Evolutionary conservation across 2,888 invertebrate species (phyloP).

Genomic region (Bombylius discolor): DNA sequence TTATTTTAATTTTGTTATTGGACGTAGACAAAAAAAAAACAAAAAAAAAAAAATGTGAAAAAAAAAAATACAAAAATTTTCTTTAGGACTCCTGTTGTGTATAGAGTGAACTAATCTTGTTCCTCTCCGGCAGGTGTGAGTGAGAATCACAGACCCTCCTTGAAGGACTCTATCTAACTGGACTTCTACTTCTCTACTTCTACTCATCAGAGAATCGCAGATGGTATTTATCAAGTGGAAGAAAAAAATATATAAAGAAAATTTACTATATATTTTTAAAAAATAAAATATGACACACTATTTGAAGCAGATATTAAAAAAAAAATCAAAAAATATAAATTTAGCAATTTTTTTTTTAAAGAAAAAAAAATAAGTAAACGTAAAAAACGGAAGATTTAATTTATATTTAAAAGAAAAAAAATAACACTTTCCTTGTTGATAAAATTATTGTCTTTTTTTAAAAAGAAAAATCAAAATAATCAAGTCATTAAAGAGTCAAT

Average conservation of each 20-base stretch:
- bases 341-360: no score
- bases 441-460: no score
- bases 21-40: not conserved
- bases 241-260: not conserved
- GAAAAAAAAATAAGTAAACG: no score
- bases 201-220: slow-evolving; percentile 15
- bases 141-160: slow-evolving; percentile 22
- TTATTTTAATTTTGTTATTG: no score
- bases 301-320: no score
- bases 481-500: no score
- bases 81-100: slow-evolving; percentile 36
- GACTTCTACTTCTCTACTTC: slow-evolving; percentile 12
- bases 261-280: not conserved
- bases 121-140: slow-evolving; percentile 40
- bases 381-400: no score
- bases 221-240: slow-evolving; percentile 23
- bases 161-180: not conserved
- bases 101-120: slow-evolving; percentile 40
- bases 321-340: no score
- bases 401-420: no score
- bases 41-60: not conserved
- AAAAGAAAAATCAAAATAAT: no score
- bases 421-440: no score
- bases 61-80: slow-evolving; percentile 16
- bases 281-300: not conserved